A percentile compares a stretch with the other conserved stretches of the same genome.
phyloP scores from a whole-genome alignment of 1,140 invertebrate species.

The Phortica variegata region DNA sequence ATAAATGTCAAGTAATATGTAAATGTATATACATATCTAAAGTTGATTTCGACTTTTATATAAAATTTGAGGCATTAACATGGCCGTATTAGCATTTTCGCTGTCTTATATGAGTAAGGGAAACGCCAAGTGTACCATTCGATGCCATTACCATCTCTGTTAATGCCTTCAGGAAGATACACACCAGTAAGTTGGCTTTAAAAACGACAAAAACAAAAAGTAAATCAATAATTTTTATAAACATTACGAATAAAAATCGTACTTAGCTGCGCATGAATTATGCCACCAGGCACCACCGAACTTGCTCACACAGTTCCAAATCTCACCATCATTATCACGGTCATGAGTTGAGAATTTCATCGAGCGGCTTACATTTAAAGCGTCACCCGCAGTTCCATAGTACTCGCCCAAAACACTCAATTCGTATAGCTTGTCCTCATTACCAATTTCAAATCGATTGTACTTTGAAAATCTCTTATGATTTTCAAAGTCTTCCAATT shows the following conservation, averaged over 20 bases:
- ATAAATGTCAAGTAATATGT: too few species aligned
- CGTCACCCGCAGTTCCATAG: background rate
- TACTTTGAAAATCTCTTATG: background rate
- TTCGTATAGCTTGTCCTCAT: background rate
- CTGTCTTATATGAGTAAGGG: too few species aligned
- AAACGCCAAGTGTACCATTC: too few species aligned
- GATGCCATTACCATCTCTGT: too few species aligned
- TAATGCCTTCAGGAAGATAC: too few species aligned
- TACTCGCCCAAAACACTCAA: background rate
- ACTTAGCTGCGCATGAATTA: background rate
- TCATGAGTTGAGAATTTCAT: background rate
- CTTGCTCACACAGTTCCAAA: background rate
- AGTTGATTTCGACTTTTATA: too few species aligned
- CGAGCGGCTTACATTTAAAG: background rate
- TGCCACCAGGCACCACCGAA: background rate
- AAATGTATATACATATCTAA: too few species aligned
- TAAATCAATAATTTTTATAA: too few species aligned
- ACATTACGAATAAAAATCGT: background rate
- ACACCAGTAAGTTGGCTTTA: too few species aligned
- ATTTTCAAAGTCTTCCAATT: slow-evolving; percentile 47
- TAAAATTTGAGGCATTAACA: too few species aligned
- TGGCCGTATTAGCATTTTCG: too few species aligned
- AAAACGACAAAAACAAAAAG: too few species aligned
- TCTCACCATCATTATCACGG: background rate
- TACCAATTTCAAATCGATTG: background rate